Conservation (phyloP, 2,888 invertebrate genomes). For the Agrochola lota region DNA sequence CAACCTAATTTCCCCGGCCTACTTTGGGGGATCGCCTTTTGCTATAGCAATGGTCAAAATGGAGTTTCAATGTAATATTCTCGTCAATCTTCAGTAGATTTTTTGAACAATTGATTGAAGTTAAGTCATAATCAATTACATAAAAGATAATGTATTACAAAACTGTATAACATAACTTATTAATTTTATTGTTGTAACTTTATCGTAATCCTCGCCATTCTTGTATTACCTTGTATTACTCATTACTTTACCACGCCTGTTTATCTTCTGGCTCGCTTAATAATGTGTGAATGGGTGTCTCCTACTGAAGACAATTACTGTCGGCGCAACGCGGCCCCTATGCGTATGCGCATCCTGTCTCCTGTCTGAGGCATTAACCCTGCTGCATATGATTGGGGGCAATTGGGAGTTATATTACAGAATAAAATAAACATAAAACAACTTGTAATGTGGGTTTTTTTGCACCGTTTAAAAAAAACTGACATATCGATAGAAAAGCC, state of each 20-base stretch:
- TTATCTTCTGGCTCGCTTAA: not conserved
- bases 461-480: not conserved
- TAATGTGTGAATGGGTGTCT: constrained; percentile 16
- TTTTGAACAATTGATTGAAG: not conserved
- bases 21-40: no score
- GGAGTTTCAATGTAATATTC: not conserved
- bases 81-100: not conserved
- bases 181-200: no score
- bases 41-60: not conserved
- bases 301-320: constrained; percentile 16
- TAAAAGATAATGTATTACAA: constrained; percentile 2
- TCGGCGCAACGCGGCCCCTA: constrained; percentile 32
- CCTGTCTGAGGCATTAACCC: constrained; percentile 19
- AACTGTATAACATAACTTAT: no score
- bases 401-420: not conserved
- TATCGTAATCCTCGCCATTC: not conserved
- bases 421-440: not conserved
- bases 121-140: not conserved
- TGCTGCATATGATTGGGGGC: not conserved
- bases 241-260: constrained; percentile 1
- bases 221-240: constrained; percentile 20
- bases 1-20: no score
- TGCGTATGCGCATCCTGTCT: constrained; percentile 51
- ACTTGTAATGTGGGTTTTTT: not conserved
- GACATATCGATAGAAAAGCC: not conserved